These are phyloP conservation scores for Planiliza haematocheilus DNA, from an alignment of 2,113 vertebrate species.

Conservation along the genomic window DNA sequence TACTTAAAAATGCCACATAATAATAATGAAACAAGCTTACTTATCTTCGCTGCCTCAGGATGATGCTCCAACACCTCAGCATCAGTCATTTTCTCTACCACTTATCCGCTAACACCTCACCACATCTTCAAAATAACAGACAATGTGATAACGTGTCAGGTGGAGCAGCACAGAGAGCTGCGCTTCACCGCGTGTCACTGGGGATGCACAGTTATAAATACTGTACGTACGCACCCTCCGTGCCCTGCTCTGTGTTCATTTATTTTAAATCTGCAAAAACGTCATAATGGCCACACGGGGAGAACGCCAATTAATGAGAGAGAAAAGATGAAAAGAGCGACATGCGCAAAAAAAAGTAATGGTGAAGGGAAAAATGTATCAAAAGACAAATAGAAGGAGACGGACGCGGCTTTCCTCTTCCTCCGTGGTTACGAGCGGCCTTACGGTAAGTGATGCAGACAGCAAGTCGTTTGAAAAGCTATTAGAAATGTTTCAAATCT, in stretches of 20 bases:
- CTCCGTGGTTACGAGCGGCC: constrained; percentile 44
- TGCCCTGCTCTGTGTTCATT: constrained; percentile 2
- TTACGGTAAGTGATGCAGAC: constrained; percentile 67
- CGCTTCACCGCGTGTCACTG: constrained; percentile 12
- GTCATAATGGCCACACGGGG: neutral
- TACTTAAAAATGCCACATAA: neutral
- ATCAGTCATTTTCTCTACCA: constrained; percentile 3
- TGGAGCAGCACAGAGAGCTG: constrained; percentile 11
- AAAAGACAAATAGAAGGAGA: constrained; percentile 40
- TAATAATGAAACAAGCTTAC: too few species aligned
- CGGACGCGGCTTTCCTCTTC: constrained; percentile 41
- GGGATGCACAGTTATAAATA: constrained; percentile 19
- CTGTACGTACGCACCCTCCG: neutral
- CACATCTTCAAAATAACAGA: constrained; percentile 13
- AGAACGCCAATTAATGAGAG: constrained; percentile 19
- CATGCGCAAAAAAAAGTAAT: neutral
- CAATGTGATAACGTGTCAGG: constrained; percentile 31
- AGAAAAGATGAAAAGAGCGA: constrained; percentile 21
- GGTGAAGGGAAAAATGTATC: constrained; percentile 3
- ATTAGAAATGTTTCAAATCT: constrained; percentile 80
- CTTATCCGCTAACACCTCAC: constrained; percentile 11
- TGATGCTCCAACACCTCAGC: neutral
- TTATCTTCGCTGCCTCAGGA: neutral
- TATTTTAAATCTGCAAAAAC: constrained; percentile 14
- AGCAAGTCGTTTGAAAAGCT: constrained; percentile 77